Conservation (phyloP, 2,888 invertebrate species). For the Allacma fusca region DNA sequence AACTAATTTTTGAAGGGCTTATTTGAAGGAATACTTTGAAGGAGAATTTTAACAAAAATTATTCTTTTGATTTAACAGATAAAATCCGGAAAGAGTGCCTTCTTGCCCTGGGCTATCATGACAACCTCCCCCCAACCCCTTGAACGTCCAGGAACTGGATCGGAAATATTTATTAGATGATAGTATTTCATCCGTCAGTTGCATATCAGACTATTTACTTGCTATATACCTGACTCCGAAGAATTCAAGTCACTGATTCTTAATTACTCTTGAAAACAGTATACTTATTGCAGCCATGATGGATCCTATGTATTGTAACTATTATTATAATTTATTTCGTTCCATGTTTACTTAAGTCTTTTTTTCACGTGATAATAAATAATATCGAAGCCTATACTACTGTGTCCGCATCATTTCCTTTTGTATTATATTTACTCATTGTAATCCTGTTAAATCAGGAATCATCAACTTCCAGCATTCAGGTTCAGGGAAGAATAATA, state of each 20-base stretch:
- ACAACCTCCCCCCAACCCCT: conserved; percentile 38
- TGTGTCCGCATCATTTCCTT: no score
- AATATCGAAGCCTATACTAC: neutral
- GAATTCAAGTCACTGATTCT: no score
- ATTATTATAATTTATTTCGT: conserved; percentile 4
- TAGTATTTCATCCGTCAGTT: neutral
- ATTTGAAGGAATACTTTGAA: no score
- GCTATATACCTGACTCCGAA: no score
- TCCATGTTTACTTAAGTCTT: neutral
- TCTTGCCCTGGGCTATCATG: conserved; percentile 37
- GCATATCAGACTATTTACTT: neutral
- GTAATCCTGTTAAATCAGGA: no score
- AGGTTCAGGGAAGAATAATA: no score
- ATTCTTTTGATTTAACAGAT: conserved; percentile 7
- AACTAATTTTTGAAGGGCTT: no score
- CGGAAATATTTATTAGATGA: neutral
- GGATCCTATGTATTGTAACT: neutral
- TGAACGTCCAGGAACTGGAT: conserved; percentile 11
- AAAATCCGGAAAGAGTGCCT: conserved; percentile 31
- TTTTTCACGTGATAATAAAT: conserved; percentile 13
- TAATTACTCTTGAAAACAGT: neutral
- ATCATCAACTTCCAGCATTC: no score
- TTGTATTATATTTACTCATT: no score
- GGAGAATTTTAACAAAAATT: no score
- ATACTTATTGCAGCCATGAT: neutral